These are phyloP conservation scores for Agrenia bidenticulata DNA, from an alignment of 2,888 invertebrate genomes.

Conservation along the genomic window DNA sequence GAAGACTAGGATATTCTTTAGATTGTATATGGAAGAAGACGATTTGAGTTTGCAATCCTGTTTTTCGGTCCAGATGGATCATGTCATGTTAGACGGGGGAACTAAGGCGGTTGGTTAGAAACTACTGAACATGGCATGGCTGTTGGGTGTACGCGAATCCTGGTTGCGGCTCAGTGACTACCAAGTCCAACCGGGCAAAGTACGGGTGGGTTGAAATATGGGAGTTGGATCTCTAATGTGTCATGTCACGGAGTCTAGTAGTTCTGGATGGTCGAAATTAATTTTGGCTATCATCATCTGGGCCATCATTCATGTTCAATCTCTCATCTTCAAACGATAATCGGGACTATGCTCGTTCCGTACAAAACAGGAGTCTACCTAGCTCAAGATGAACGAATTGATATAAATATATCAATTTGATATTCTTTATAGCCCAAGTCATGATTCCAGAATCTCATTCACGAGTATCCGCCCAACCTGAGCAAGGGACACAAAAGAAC, in stretches of 20 bases:
- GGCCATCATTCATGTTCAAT: constrained; percentile 40
- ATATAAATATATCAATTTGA: too few species aligned
- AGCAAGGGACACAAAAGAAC: constrained; percentile 26
- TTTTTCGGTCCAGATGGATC: constrained; percentile 3
- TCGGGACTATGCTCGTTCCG: too few species aligned
- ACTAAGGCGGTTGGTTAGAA: too few species aligned
- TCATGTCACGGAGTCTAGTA: constrained; percentile 27
- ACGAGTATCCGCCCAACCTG: background rate
- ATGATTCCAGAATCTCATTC: constrained; percentile 12
- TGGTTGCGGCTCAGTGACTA: constrained; percentile 4
- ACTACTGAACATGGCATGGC: too few species aligned
- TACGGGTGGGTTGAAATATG: constrained; percentile 13
- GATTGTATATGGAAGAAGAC: too few species aligned
- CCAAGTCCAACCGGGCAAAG: background rate
- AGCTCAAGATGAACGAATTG: too few species aligned
- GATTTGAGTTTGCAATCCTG: background rate
- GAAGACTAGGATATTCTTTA: too few species aligned
- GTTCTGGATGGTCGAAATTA: constrained; percentile 30
- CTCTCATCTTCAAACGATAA: constrained; percentile 30
- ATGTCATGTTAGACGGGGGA: background rate
- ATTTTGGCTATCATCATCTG: constrained; percentile 38
- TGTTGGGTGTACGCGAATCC: too few species aligned
- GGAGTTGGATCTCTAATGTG: constrained; percentile 31
- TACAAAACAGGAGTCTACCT: too few species aligned
- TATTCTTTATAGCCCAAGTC: background rate